Percentiles rank a stretch among this genome's conserved stretches.
Evolutionary conservation across 1,140 invertebrate species (phyloP).

Genomic region (Maconellicoccus hirsutus): DNA sequence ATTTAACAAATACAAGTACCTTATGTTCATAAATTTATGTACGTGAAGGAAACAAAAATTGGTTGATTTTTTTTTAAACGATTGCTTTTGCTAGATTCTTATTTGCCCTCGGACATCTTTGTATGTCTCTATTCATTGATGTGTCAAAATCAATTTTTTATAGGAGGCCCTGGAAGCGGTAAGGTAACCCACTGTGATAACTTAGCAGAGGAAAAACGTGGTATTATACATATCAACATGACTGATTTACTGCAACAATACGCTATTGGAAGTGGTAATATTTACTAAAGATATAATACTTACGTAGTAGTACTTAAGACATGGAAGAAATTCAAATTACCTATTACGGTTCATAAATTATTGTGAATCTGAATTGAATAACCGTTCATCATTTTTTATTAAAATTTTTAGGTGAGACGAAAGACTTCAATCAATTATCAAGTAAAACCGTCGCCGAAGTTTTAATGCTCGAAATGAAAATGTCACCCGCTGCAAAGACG

Average conservation of each 20-base stretch:
- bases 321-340: no score
- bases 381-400: no score
- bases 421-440: conserved; percentile 68
- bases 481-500: conserved; percentile 75
- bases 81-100: no score
- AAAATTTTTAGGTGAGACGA: conserved; percentile 47
- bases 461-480: conserved; percentile 86
- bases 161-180: conserved; percentile 79
- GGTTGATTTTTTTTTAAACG: no score
- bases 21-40: no score
- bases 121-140: neutral
- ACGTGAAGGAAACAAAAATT: no score
- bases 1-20: no score
- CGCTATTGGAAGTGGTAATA: conserved; percentile 68
- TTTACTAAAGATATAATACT: no score
- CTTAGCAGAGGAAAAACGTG: conserved; percentile 68
- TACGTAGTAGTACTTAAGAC: no score
- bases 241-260: conserved; percentile 77
- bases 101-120: neutral
- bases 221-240: conserved; percentile 80
- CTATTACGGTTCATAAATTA: no score
- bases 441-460: conserved; percentile 78
- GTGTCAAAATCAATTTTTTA: neutral
- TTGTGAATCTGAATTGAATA: no score
- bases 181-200: conserved; percentile 88